These are phyloP conservation scores for Mareca penelope DNA, from an alignment of 2,797 vertebrate species.

Conservation along the genomic window DNA sequence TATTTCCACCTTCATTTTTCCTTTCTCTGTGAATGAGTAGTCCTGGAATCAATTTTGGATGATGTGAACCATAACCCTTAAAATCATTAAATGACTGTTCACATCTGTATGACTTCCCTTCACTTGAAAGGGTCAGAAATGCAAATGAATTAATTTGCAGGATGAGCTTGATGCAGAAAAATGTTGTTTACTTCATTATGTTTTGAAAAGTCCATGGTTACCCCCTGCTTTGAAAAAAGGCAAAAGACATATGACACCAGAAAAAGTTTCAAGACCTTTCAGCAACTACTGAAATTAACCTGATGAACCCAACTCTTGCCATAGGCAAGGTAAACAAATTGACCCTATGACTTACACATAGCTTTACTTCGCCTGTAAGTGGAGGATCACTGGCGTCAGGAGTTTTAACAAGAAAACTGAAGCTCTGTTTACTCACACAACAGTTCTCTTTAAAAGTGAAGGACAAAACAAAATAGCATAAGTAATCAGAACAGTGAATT, in stretches of 20 bases:
- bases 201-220: constrained; percentile 55
- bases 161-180: constrained; percentile 51
- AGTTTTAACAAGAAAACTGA: constrained; percentile 8
- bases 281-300: constrained; percentile 47
- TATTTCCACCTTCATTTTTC: neutral
- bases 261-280: constrained; percentile 28
- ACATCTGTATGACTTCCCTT: constrained; percentile 26
- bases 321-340: constrained; percentile 59
- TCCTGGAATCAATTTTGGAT: constrained; percentile 11
- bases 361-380: neutral
- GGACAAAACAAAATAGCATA: neutral
- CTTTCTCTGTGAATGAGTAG: neutral
- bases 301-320: constrained; percentile 47
- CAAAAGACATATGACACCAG: constrained; percentile 35
- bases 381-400: constrained; percentile 35
- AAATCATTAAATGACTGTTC: constrained; percentile 10
- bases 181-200: constrained; percentile 49
- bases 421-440: constrained; percentile 31
- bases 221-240: neutral
- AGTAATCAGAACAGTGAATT: neutral
- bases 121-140: constrained; percentile 57
- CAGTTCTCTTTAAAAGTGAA: constrained; percentile 42
- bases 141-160: constrained; percentile 57
- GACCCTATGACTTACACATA: constrained; percentile 59
- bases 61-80: constrained; percentile 14